Evolutionary conservation across 2,113 vertebrate species (phyloP).

Genomic region (Xenopus laevis): DNA sequence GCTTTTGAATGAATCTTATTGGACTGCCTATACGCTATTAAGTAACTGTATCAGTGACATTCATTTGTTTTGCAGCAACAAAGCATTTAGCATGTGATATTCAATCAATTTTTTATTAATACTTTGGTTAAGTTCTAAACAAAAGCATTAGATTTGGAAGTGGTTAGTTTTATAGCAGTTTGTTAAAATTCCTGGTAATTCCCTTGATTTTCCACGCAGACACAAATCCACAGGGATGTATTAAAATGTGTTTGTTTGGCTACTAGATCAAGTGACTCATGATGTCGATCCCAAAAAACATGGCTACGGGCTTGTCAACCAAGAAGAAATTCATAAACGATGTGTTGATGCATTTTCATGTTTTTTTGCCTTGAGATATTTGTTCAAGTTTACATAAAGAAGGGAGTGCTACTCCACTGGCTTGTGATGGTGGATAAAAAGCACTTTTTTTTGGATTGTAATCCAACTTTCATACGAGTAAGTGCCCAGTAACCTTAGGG

Average conservation of each 20-base stretch:
- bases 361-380: slow-evolving; percentile 52
- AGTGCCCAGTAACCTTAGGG: slow-evolving; percentile 72
- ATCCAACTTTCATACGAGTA: slow-evolving; percentile 65
- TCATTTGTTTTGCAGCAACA: no score
- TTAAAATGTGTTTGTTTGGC: slow-evolving; percentile 37
- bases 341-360: slow-evolving; percentile 56
- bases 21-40: no score
- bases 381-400: slow-evolving; percentile 44
- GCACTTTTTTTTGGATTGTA: slow-evolving; percentile 52
- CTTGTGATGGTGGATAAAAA: slow-evolving; percentile 52
- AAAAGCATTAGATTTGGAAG: background rate
- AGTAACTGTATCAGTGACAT: no score
- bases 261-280: slow-evolving; percentile 49
- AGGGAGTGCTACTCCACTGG: slow-evolving; percentile 42
- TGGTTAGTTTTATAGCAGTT: slow-evolving; percentile 3
- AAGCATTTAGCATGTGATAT: no score
- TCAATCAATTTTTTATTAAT: no score
- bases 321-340: slow-evolving; percentile 60
- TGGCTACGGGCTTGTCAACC: slow-evolving; percentile 56
- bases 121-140: no score
- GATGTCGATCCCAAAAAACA: slow-evolving; percentile 59
- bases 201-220: slow-evolving; percentile 3
- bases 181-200: background rate
- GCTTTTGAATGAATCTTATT: no score
- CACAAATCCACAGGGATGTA: slow-evolving; percentile 11